These are phyloP conservation scores for Entomyzon cyanotis DNA, from an alignment of 2,113 vertebrate genomes.

Conservation along the genomic window DNA sequence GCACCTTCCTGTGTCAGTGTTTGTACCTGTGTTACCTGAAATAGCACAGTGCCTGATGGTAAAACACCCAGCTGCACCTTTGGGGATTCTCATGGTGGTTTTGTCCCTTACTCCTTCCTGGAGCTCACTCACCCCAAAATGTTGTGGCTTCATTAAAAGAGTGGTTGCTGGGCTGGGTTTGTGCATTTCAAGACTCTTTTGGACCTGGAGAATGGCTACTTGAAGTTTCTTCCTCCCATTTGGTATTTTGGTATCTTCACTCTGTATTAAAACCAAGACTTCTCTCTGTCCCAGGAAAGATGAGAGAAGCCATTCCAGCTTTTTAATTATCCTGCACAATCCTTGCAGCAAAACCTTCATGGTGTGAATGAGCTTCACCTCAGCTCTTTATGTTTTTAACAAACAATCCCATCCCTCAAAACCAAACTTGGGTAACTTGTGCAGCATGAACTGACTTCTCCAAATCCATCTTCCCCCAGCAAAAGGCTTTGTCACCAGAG, in stretches of 20 bases:
- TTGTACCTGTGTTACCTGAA: background rate
- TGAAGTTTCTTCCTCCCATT: too few relatives aligned
- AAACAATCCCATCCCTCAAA: background rate
- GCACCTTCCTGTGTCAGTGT: background rate
- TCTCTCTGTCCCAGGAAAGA: too few relatives aligned
- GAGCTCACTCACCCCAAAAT: background rate
- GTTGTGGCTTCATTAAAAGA: background rate
- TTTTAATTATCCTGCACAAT: fast-evolving
- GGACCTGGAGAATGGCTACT: too few relatives aligned
- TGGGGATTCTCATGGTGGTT: background rate
- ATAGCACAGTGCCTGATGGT: too few relatives aligned
- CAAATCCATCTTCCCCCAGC: background rate
- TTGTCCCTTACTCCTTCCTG: background rate
- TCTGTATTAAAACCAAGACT: too few relatives aligned
- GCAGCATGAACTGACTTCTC: background rate
- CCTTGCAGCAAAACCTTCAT: background rate
- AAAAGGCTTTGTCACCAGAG: background rate
- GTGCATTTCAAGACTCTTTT: too few relatives aligned
- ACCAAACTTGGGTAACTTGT: fast-evolving
- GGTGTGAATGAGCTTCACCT: background rate
- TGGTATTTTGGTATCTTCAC: too few relatives aligned
- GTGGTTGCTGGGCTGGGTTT: too few relatives aligned
- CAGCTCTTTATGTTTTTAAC: background rate
- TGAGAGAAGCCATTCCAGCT: too few relatives aligned
- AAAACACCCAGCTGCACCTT: background rate